These are phyloP conservation scores for Heliconius melpomene DNA, from an alignment of 1,140 invertebrate genomes.

Conservation along the genomic window DNA sequence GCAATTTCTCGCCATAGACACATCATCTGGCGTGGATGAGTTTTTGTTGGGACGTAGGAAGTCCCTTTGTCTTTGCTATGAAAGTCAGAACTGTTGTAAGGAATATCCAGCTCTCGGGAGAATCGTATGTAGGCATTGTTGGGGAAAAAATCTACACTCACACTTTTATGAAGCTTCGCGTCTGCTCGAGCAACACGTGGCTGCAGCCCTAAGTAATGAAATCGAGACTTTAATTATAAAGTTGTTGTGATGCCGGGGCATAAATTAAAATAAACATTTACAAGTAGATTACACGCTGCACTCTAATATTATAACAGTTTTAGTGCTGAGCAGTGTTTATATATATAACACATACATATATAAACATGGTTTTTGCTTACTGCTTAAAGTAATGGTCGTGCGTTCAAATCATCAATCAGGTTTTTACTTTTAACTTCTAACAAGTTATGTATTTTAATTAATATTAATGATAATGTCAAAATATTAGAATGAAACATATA, in stretches of 20 bases:
- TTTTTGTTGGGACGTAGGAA: constrained; percentile 78
- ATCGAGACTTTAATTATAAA: constrained; percentile 57
- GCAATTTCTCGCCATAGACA: constrained; percentile 79
- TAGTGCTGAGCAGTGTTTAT: not conserved
- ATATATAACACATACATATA: no score
- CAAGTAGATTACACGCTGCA: constrained; percentile 19
- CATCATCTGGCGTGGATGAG: constrained; percentile 78
- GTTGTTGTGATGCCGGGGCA: constrained; percentile 17
- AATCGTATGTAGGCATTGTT: constrained; percentile 71
- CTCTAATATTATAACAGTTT: constrained; percentile 15
- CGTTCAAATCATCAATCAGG: no score
- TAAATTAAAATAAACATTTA: constrained; percentile 33
- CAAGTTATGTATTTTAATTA: no score
- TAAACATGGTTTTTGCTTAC: no score
- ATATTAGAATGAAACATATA: no score
- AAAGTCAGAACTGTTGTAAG: constrained; percentile 78
- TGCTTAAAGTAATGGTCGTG: no score
- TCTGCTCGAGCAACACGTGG: constrained; percentile 68
- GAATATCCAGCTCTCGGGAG: constrained; percentile 69
- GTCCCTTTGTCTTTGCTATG: constrained; percentile 74
- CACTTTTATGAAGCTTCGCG: constrained; percentile 55
- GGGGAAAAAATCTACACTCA: constrained; percentile 72
- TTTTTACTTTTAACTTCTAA: no score
- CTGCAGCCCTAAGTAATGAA: constrained; percentile 67
- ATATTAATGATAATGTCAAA: no score